These are phyloP conservation scores for Orientallactaga bullata DNA, from an alignment of 2,113 vertebrate species.

Conservation along the genomic window DNA sequence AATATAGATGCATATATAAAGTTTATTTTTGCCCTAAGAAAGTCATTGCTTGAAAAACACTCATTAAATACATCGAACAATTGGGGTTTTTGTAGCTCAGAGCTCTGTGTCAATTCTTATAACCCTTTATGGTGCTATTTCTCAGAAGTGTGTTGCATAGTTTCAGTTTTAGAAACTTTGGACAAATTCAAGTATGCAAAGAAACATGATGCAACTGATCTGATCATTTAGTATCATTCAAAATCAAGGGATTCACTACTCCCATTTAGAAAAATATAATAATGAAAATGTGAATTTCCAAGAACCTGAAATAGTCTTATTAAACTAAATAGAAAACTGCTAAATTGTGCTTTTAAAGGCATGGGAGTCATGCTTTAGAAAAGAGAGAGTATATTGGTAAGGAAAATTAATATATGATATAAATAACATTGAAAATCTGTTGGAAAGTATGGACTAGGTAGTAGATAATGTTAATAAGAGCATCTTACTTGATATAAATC, in stretches of 20 bases:
- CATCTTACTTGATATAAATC: constrained; percentile 40
- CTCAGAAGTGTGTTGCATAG: background rate
- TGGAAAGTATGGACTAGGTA: constrained; percentile 38
- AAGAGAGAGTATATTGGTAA: background rate
- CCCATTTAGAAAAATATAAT: background rate
- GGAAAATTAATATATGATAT: constrained; percentile 30
- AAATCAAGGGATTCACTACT: constrained; percentile 28
- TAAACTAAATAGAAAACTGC: constrained; percentile 1
- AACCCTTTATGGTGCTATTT: background rate
- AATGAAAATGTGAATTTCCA: constrained; percentile 52
- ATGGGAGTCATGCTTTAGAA: background rate
- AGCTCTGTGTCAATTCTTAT: background rate
- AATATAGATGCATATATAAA: background rate
- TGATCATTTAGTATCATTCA: constrained; percentile 44
- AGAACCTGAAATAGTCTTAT: background rate
- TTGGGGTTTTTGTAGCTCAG: background rate
- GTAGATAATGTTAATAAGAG: background rate
- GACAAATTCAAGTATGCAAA: constrained; percentile 3
- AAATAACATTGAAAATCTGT: background rate
- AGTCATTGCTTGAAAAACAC: background rate
- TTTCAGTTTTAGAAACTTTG: constrained; percentile 42
- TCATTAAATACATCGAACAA: background rate
- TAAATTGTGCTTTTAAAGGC: constrained; percentile 47
- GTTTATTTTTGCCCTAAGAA: constrained; percentile 41
- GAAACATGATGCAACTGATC: background rate